phyloP scores from a whole-genome alignment of 2,888 invertebrate genomes.

The Matsumyia berberina region DNA sequence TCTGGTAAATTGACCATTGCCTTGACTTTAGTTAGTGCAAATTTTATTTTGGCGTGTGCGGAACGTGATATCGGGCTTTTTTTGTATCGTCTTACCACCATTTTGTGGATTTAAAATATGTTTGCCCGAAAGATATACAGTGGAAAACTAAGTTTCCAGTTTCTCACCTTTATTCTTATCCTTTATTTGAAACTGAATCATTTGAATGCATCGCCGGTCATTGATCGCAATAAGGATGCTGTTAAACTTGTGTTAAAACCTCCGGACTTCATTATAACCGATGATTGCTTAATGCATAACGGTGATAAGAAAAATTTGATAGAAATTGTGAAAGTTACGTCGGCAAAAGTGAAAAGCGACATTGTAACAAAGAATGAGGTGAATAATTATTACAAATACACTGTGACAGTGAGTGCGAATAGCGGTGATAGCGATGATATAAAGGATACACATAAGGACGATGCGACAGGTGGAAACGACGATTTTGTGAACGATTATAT shows the following conservation, averaged over 20 bases:
- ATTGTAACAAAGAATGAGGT: conserved; percentile 35
- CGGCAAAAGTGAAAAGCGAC: conserved; percentile 18
- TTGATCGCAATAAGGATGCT: conserved; percentile 46
- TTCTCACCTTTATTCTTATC: conserved; percentile 54
- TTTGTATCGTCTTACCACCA: background rate
- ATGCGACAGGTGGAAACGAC: background rate
- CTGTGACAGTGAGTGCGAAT: conserved; percentile 18
- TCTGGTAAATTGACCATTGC: conserved; percentile 61
- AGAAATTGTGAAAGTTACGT: conserved; percentile 19
- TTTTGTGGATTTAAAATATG: conserved; percentile 11
- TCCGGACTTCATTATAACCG: conserved; percentile 4
- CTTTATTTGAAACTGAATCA: conserved; percentile 72
- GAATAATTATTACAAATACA: conserved; percentile 35
- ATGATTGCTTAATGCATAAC: conserved; percentile 21
- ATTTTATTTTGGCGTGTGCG: conserved; percentile 25
- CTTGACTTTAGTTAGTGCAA: conserved; percentile 69
- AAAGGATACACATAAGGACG: background rate
- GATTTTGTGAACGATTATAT: conserved; percentile 52
- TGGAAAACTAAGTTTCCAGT: conserved; percentile 21
- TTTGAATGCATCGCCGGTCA: conserved; percentile 64
- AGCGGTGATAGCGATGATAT: background rate
- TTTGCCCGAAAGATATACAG: conserved; percentile 10
- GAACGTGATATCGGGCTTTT: conserved; percentile 22
- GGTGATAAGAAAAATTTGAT: conserved; percentile 37
- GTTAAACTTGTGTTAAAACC: conserved; percentile 3